A percentile compares a stretch with the other conserved stretches of the same genome.
phyloP scores from a whole-genome alignment of 2,113 vertebrate species.

The Rhea pennata region DNA sequence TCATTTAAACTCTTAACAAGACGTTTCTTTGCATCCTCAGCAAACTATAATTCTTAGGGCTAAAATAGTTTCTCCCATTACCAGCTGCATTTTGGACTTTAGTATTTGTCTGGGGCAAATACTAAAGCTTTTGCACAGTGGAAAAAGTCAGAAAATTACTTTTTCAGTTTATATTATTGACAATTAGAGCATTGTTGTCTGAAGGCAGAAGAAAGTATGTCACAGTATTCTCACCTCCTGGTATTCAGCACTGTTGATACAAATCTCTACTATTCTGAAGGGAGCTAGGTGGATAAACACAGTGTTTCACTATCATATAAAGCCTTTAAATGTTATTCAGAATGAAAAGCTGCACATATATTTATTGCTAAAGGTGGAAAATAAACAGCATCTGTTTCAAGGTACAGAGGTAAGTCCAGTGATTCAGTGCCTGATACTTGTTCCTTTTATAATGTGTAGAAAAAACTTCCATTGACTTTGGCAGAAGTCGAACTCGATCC shows the following conservation, averaged over 20 bases:
- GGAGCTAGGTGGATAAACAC: no score
- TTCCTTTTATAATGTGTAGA: background rate
- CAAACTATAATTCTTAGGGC: background rate
- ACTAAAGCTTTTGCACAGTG: background rate
- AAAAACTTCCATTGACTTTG: background rate
- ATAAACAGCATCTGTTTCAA: background rate
- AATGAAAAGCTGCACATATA: background rate
- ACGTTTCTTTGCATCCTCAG: background rate
- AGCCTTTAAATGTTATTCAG: background rate
- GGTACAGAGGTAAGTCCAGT: background rate
- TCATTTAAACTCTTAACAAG: background rate
- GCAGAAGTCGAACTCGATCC: background rate
- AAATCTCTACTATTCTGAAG: background rate
- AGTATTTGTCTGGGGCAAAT: background rate
- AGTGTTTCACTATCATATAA: background rate
- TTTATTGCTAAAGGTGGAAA: background rate
- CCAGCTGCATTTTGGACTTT: background rate
- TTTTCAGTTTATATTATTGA: background rate
- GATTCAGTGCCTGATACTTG: background rate
- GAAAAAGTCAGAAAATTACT: background rate
- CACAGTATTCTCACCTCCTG: background rate
- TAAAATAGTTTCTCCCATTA: background rate
- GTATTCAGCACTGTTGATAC: accelerated
- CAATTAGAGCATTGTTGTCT: background rate
- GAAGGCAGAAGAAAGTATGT: background rate